phyloP scores from a whole-genome alignment of 2,888 invertebrate species.

The Xestia rhomboidea region DNA sequence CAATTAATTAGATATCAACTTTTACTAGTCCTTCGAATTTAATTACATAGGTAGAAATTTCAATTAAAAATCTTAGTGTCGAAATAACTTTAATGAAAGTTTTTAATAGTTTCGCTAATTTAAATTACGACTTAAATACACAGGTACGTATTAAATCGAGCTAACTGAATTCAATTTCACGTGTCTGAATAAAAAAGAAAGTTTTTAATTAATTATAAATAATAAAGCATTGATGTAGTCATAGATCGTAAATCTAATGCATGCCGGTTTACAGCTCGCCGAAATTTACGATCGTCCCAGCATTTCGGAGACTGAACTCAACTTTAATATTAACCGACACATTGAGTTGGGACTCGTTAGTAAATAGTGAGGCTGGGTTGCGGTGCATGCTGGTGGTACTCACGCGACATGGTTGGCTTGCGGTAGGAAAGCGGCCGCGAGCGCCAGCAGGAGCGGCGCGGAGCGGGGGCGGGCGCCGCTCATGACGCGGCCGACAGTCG shows the following conservation, averaged over 20 bases:
- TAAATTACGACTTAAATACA: not conserved
- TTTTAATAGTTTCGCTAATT: not conserved
- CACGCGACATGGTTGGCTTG: slow-evolving; percentile 92
- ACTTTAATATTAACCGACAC: slow-evolving; percentile 58
- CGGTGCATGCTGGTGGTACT: slow-evolving; percentile 80
- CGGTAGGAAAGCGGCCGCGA: slow-evolving; percentile 91
- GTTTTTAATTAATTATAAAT: slow-evolving; percentile 20
- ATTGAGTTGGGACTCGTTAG: slow-evolving; percentile 40
- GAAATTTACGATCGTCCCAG: slow-evolving; percentile 72
- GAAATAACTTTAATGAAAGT: not conserved
- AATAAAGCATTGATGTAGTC: slow-evolving; percentile 52
- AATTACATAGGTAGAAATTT: not conserved
- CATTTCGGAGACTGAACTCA: slow-evolving; percentile 65
- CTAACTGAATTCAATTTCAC: not conserved
- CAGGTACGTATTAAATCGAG: not conserved
- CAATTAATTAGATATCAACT: not conserved
- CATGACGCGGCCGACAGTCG: slow-evolving; percentile 85
- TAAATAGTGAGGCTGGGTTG: slow-evolving; percentile 38
- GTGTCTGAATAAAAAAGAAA: not conserved
- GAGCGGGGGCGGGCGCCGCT: slow-evolving; percentile 91
- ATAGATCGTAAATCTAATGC: slow-evolving; percentile 73
- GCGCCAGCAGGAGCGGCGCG: slow-evolving; percentile 91
- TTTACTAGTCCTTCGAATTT: not conserved
- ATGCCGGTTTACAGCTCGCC: slow-evolving; percentile 70
- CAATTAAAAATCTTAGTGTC: not conserved